phyloP scores from a whole-genome alignment of 2,888 invertebrate species.

The Physocephala rufipes region DNA sequence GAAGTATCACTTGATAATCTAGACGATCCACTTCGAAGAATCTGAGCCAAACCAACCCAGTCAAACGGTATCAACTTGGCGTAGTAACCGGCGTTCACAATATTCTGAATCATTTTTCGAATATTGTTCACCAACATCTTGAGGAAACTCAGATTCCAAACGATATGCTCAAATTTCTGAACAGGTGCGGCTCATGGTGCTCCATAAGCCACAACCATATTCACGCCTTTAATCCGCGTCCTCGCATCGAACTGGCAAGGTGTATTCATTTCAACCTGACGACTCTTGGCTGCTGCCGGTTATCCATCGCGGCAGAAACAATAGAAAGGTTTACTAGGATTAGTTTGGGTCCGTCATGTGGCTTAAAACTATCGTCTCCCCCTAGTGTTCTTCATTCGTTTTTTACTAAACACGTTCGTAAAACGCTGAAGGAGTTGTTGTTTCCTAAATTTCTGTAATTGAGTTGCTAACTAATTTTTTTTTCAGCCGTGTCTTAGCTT shows the following conservation, averaged over 20 bases:
- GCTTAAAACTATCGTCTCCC: not conserved
- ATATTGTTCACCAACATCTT: not conserved
- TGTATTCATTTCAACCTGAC: not conserved
- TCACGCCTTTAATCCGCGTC: not conserved
- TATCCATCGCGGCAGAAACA: not conserved
- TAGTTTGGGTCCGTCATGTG: conserved; percentile 13
- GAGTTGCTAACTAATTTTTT: conserved; percentile 13
- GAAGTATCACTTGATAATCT: conserved; percentile 34
- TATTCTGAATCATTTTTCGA: conserved; percentile 9
- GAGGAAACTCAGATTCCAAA: conserved; percentile 20
- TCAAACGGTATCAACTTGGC: not conserved
- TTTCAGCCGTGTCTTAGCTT: not conserved
- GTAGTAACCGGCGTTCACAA: not conserved
- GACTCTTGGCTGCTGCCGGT: not conserved
- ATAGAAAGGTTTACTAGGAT: not conserved
- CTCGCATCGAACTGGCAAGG: not conserved
- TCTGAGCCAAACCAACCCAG: not conserved
- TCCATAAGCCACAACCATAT: not conserved
- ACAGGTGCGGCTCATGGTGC: conserved; percentile 24
- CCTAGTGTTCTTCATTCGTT: not conserved
- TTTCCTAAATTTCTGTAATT: conserved; percentile 24
- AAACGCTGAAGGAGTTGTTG: not conserved
- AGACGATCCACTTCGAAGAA: not conserved
- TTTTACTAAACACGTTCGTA: too few species aligned
- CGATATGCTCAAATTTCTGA: conserved; percentile 20